phyloP scores from a whole-genome alignment of 1,140 invertebrate genomes.

The Philotrypesis tridentata region DNA sequence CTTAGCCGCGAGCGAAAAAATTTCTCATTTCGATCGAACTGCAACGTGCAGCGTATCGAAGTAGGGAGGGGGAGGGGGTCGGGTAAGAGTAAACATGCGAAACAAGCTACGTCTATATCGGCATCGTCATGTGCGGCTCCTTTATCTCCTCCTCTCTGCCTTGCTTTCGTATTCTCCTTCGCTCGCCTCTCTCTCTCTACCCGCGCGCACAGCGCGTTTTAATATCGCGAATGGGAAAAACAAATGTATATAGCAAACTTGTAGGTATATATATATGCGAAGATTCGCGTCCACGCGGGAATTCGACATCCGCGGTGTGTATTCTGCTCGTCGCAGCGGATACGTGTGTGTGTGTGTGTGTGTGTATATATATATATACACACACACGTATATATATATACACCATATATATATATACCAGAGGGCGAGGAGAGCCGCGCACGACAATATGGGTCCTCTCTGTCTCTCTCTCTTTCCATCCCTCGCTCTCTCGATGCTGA shows the following conservation, averaged over 20 bases:
- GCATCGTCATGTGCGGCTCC: not conserved
- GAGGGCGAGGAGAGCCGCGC: not conserved
- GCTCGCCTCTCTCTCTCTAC: conserved; percentile 1
- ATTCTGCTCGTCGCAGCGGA: not conserved
- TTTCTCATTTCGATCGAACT: conserved; percentile 24
- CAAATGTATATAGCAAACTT: conserved; percentile 49
- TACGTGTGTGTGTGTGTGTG: not conserved
- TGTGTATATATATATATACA: conserved; percentile 32
- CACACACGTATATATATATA: not conserved
- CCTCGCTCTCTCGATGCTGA: not conserved
- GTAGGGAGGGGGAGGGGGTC: too few species aligned
- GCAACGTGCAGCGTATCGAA: not conserved
- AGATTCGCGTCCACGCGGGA: conserved; percentile 51
- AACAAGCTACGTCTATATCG: not conserved
- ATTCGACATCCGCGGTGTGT: not conserved
- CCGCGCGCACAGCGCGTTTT: conserved; percentile 45
- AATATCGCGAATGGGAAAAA: conserved; percentile 54
- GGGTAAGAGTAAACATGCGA: too few species aligned
- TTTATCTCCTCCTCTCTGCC: not conserved
- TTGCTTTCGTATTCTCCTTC: not conserved
- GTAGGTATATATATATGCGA: conserved; percentile 3
- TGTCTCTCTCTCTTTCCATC: too few species aligned
- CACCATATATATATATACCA: not conserved
- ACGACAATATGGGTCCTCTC: not conserved
- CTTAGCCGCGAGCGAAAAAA: conserved; percentile 9